These are phyloP conservation scores for Hucho hucho DNA, from an alignment of 2,113 vertebrate genomes.

Conservation along the genomic window DNA sequence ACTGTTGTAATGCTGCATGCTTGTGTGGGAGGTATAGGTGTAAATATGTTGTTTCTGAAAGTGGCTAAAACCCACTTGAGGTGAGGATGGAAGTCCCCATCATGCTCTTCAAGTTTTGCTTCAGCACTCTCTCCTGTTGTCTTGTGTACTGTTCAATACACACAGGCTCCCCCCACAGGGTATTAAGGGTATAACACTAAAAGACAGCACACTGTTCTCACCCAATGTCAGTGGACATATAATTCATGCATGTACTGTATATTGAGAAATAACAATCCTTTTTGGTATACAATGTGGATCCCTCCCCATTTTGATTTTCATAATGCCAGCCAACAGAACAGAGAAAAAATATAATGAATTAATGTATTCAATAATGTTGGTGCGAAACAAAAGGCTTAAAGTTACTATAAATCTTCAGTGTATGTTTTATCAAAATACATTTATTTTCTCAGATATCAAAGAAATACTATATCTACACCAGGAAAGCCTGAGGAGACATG, in stretches of 20 bases:
- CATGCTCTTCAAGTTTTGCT: conserved; percentile 51
- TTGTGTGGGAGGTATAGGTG: conserved; percentile 64
- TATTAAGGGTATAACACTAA: conserved; percentile 47
- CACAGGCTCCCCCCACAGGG: conserved; percentile 73
- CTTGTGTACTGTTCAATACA: conserved; percentile 43
- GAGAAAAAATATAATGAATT: no score
- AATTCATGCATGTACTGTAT: not conserved
- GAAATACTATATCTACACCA: no score
- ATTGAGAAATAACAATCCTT: not conserved
- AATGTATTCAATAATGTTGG: no score
- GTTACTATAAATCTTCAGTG: no score
- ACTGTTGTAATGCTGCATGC: conserved; percentile 54
- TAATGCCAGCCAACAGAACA: no score
- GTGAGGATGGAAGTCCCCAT: conserved; percentile 71
- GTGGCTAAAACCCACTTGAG: conserved; percentile 65
- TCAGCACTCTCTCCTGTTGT: conserved; percentile 30
- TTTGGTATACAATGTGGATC: no score
- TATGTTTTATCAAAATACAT: no score
- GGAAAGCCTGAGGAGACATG: no score
- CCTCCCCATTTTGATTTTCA: no score
- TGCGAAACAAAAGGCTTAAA: no score
- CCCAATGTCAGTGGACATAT: conserved; percentile 37
- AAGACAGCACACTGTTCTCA: conserved; percentile 10
- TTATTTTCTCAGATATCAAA: no score
- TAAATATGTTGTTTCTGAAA: conserved; percentile 70